Base-by-base conservation (phyloP, 2,113 vertebrate genomes). In the Dipodomys ordii region DNA sequence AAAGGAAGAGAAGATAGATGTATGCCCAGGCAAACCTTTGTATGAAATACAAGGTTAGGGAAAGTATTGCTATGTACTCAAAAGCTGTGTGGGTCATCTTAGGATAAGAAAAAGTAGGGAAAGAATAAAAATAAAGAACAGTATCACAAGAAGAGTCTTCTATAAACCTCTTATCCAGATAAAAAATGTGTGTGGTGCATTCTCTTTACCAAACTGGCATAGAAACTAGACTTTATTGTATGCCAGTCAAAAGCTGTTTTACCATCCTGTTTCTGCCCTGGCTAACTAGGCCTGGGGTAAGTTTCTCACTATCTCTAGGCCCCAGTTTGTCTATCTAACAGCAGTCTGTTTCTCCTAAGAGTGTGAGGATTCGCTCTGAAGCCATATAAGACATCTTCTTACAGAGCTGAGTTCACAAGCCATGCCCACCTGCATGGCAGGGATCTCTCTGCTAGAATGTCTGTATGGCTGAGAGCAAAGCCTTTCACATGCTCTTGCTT, bases 91-190 rank as follows among this genome's bases (percentile, higher is more conserved):
- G 84, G 46, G 65, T 73, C 16, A 28, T 35, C 74, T 91, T 67
- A 62, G 57, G 3, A 27, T 80, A 94, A 94, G 39, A 76, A 69
- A 35, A 92, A 69, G 57, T 91, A 57, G n/a, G 4, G 68, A 32
- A 74, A 92, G 65, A 18, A 67, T 85, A 32, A 78, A 72, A 92
- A 67, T 68, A 88, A 65, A 90, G n/a, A 65, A 35, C 32, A 81
- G 49, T 83, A 46, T 3, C 20, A 18, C 44, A 46, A 0, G 28
- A 77, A 71, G 6, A 82, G 7, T 77, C n/a, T 60, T 23, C 28
- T 53, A 68, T 35, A 90, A 46, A 39, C 15, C 1, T 39, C 9
- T 84, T 85, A n/a, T 6, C 19, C 27, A 74, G n/a, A 23, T 64
- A 57, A 60, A 92, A 90, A 13, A 7, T 28, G n/a, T 0, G 0